Conservation (phyloP, 2,888 invertebrate genomes). For the Steinernema scapterisci region DNA sequence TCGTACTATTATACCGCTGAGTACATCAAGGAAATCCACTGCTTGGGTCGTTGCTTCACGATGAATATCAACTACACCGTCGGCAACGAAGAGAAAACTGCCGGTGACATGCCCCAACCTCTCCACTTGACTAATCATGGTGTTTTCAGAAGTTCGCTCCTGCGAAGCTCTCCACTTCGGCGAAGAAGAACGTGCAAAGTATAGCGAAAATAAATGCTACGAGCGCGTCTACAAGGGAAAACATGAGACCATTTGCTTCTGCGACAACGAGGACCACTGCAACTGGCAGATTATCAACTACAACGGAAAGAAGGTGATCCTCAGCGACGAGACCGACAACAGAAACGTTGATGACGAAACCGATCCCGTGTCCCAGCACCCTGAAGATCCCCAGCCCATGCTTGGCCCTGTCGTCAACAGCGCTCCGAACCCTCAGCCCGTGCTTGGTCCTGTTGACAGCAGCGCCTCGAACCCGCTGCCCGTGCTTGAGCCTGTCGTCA, state of each 20-base stretch:
- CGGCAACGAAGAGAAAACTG: background rate
- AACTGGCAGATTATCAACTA: background rate
- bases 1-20: background rate
- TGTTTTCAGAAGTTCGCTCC: slow-evolving; percentile 5
- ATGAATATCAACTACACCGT: background rate
- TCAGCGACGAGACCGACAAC: background rate
- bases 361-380: background rate
- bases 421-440: no score
- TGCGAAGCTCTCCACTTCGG: slow-evolving; percentile 6
- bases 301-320: background rate
- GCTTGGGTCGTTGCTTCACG: slow-evolving; percentile 1
- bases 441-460: no score
- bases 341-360: background rate
- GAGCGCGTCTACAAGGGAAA: background rate
- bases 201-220: background rate
- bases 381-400: no score
- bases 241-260: background rate
- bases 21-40: background rate
- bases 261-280: background rate
- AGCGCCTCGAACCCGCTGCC: no score
- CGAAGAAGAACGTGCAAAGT: background rate
- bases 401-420: no score
- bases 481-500: no score
- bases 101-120: background rate
- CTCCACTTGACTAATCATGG: background rate